These are phyloP conservation scores for Chaetophractus vellerosus DNA, from an alignment of 2,797 vertebrate species.

Conservation along the genomic window DNA sequence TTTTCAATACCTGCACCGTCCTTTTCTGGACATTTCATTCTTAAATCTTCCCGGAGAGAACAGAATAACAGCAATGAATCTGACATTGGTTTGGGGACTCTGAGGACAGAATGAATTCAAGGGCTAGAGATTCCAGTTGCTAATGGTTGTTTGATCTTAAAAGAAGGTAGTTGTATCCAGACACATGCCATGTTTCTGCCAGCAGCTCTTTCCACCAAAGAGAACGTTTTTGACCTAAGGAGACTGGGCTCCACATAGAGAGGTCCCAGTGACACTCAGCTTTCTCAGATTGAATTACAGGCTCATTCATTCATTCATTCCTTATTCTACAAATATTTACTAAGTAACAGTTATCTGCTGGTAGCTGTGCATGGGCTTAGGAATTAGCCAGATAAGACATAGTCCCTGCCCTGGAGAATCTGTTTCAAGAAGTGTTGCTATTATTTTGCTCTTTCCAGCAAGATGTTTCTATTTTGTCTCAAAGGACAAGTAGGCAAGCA, in stretches of 20 bases:
- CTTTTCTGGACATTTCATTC: not conserved
- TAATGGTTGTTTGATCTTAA: not conserved
- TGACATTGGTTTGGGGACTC: not conserved
- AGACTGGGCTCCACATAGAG: not conserved
- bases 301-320: not conserved
- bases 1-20: not conserved
- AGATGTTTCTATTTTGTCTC: not conserved
- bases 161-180: not conserved
- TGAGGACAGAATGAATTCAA: not conserved
- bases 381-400: not conserved
- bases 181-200: rapidly evolving
- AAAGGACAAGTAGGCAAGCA: not conserved
- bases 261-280: not conserved
- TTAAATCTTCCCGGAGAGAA: not conserved
- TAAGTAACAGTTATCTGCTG: not conserved
- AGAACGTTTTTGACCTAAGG: not conserved
- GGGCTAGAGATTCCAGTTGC: not conserved
- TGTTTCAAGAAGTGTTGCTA: not conserved
- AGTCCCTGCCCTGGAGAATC: not conserved
- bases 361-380: not conserved
- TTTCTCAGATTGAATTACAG: not conserved
- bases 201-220: not conserved
- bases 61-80: not conserved
- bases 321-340: not conserved
- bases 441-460: not conserved